phyloP scores from a whole-genome alignment of 2,113 vertebrate genomes.

The Ochotona curzoniae region DNA sequence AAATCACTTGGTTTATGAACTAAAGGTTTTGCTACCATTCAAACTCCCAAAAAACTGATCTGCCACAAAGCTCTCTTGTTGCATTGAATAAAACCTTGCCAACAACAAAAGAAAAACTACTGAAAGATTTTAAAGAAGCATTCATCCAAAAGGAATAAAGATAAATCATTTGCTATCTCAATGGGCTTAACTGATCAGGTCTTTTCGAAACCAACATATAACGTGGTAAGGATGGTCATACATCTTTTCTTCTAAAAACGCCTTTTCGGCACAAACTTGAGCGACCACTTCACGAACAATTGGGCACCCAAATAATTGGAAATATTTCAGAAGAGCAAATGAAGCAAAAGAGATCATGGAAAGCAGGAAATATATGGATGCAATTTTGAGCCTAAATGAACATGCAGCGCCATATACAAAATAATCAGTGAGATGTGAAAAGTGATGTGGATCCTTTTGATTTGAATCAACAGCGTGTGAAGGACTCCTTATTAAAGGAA shows the following conservation, averaged over 20 bases:
- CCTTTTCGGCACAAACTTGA: conserved; percentile 48
- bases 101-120: too few species aligned
- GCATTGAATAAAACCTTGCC: too few species aligned
- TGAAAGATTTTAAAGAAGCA: too few species aligned
- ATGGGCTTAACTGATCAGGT: neutral
- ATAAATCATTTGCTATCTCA: conserved; percentile 52
- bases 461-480: conserved; percentile 79
- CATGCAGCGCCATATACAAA: conserved; percentile 70
- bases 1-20: too few species aligned
- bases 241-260: conserved; percentile 63
- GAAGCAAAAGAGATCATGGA: conserved; percentile 75
- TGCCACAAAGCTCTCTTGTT: too few species aligned
- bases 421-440: conserved; percentile 80
- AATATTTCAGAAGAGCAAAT: conserved; percentile 79
- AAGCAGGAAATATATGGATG: conserved; percentile 73
- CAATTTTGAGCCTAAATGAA: conserved; percentile 78
- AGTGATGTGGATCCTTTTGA: conserved; percentile 71
- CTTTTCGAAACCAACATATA: conserved; percentile 61
- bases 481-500: conserved; percentile 69
- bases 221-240: conserved; percentile 42
- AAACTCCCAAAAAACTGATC: too few species aligned
- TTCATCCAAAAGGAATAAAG: neutral
- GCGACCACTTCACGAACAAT: conserved; percentile 65
- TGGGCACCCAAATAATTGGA: conserved; percentile 70
- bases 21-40: too few species aligned